These are phyloP conservation scores for Chrysina gloriosa DNA, from an alignment of 2,888 invertebrate genomes.

Conservation along the genomic window DNA sequence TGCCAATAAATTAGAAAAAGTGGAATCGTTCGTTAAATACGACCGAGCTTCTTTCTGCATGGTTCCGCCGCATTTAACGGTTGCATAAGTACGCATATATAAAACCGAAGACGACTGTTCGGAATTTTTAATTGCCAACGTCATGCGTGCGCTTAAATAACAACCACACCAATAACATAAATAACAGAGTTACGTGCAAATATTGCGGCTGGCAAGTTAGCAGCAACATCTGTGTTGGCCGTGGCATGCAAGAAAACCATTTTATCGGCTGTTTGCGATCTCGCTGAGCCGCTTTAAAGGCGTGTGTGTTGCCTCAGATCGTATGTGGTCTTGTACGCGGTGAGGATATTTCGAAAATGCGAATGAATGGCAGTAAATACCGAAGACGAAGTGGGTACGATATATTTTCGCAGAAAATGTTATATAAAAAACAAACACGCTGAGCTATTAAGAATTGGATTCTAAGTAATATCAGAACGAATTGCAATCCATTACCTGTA, in stretches of 20 bases:
- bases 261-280: not conserved
- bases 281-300: not conserved
- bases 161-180: conserved; percentile 19
- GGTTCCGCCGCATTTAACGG: no score
- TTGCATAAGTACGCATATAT: not conserved
- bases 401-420: no score
- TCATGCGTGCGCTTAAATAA: conserved; percentile 4
- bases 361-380: not conserved
- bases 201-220: not conserved
- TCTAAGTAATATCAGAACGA: no score
- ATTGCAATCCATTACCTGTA: no score
- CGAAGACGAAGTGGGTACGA: no score
- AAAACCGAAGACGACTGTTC: conserved; percentile 11
- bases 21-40: not conserved
- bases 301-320: not conserved
- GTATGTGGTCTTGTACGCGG: not conserved
- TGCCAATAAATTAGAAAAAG: not conserved
- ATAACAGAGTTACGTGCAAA: conserved; percentile 16
- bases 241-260: not conserved
- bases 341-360: not conserved
- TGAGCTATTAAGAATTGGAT: no score
- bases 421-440: no score
- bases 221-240: conserved; percentile 11
- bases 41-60: not conserved
- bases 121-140: not conserved